Evolutionary conservation across 2,888 invertebrate genomes (phyloP).

Genomic region (Tenthredo scrophulariae): DNA sequence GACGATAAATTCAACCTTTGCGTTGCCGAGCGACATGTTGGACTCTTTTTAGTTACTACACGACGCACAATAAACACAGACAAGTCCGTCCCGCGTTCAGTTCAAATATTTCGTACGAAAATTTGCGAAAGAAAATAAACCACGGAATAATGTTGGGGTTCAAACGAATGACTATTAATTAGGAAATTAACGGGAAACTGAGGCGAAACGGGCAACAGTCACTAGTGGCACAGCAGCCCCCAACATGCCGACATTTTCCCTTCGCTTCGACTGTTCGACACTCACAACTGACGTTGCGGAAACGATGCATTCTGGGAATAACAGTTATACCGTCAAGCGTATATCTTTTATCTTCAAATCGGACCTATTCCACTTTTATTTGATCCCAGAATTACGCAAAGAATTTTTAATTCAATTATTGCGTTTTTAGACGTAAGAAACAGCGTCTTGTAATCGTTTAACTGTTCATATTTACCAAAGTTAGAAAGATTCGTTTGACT

Average conservation of each 20-base stretch:
- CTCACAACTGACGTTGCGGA: conserved; percentile 64
- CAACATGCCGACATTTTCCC: conserved; percentile 82
- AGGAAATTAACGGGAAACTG: conserved; percentile 58
- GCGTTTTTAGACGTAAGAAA: neutral
- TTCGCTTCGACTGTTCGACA: conserved; percentile 51
- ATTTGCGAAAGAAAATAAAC: conserved; percentile 36
- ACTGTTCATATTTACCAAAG: neutral
- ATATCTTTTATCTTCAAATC: neutral
- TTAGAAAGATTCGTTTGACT: neutral
- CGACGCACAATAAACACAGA: conserved; percentile 43
- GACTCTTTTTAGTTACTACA: conserved; percentile 54
- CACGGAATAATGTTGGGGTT: conserved; percentile 22
- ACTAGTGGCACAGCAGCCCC: conserved; percentile 73
- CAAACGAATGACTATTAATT: conserved; percentile 43
- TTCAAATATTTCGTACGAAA: conserved; percentile 17
- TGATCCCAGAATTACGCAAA: neutral
- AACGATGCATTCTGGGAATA: conserved; percentile 65
- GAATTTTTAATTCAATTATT: neutral
- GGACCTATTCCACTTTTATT: neutral
- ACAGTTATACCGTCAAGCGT: conserved; percentile 23
- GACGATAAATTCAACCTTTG: conserved; percentile 88
- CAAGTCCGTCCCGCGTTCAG: conserved; percentile 29
- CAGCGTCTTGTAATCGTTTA: neutral
- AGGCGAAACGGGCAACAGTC: conserved; percentile 67
- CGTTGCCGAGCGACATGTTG: conserved; percentile 57